Base-by-base conservation (phyloP, 1,140 invertebrate species). In the Drosophila kepulauana region DNA sequence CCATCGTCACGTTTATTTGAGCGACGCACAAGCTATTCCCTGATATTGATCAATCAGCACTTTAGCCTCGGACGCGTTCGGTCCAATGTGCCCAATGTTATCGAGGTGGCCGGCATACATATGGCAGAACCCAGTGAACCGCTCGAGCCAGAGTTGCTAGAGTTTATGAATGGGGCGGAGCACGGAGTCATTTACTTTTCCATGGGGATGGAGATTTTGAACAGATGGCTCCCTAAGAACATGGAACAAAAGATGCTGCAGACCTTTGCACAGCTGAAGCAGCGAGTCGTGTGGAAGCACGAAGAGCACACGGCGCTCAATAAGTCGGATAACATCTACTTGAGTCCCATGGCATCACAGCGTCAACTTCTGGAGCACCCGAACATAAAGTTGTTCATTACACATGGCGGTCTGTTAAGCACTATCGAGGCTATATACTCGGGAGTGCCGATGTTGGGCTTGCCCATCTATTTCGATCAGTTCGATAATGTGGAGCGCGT, bases 161-260 rank as follows among this genome's bases (percentile, higher is more conserved):
- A 92, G 38, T 93, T 94, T 75, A 74, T 96, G 41, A 94, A 95
- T 75, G 90, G 93, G 52, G 93, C 94, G 1, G 91, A 87, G 15
- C 66, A 95, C 11, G 95, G 95, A 4, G 93, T 94, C 1, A 90
- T 96, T 2, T 95, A 94, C 41, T 94, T 95, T 41, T 95, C 93
- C 65, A 93, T 95, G 38, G 95, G 95, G 0, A 94, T 94, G 0
- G 95, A 95, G 81, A 80, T 95, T 0, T 88, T 93, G 65, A 92
- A 92, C 49, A 90, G 92, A 10, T 93, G 93, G 30, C 81, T 95
- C 66, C 93, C 93, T 0, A 25, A 70, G 0, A 92, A 94, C 0
- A 94, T 94, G 58, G 85, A 79, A 76, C 91, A 48, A n/a, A 69
- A 20, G 7, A 38, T 87, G 5, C 16, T 84, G 13, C 30, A 52